Evolutionary conservation across 2,113 vertebrate species (phyloP).

Genomic region (Oreochromis aureus): DNA sequence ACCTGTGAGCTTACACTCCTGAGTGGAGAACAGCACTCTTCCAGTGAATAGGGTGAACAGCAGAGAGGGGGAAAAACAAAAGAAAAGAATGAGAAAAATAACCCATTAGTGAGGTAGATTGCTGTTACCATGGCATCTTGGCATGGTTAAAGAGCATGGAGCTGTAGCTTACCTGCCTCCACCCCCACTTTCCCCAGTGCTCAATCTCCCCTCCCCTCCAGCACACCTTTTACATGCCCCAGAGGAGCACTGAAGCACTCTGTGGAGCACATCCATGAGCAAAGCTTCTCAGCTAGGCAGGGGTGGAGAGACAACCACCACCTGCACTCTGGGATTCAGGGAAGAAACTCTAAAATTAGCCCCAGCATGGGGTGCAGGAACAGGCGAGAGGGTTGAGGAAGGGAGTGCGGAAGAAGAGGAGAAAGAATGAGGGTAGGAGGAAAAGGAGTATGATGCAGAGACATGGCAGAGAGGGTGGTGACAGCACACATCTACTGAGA

Average conservation of each 20-base stretch:
- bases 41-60: slow-evolving; percentile 27
- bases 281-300: slow-evolving; percentile 34
- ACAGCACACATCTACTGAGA: slow-evolving; percentile 61
- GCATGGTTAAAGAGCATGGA: slow-evolving; percentile 46
- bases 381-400: not conserved
- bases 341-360: slow-evolving; percentile 63
- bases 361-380: slow-evolving; percentile 48
- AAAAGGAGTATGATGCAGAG: slow-evolving; percentile 33
- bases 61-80: slow-evolving; percentile 4
- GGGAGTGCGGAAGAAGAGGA: slow-evolving; percentile 17
- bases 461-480: slow-evolving; percentile 44
- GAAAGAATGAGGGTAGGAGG: slow-evolving; percentile 19
- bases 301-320: slow-evolving; percentile 56
- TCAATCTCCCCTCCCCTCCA: slow-evolving; percentile 14
- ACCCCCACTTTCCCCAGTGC: not conserved
- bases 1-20: slow-evolving; percentile 25
- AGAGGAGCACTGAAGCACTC: slow-evolving; percentile 38
- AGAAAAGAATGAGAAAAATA: slow-evolving; percentile 15
- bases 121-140: slow-evolving; percentile 63
- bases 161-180: slow-evolving; percentile 7
- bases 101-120: slow-evolving; percentile 33
- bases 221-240: slow-evolving; percentile 46
- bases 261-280: slow-evolving; percentile 40
- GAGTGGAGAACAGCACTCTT: slow-evolving; percentile 38
- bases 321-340: slow-evolving; percentile 53